These are phyloP conservation scores for Halichondria panicea DNA, from an alignment of 37 sponge, comb jelly and placozoan genomes.

Conservation along the genomic window DNA sequence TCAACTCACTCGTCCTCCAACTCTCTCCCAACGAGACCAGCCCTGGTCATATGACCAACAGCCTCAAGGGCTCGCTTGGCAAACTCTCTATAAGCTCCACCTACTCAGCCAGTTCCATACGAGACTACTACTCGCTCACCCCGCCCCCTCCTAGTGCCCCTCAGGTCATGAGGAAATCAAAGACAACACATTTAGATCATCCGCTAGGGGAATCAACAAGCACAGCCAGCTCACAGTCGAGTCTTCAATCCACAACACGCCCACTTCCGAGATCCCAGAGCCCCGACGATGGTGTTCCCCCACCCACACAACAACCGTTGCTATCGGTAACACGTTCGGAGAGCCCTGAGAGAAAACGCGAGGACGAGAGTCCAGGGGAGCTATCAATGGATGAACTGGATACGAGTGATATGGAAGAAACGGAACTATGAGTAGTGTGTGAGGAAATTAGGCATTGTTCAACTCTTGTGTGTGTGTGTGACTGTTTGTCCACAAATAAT, in stretches of 20 bases:
- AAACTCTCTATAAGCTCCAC: slow-evolving; percentile 8
- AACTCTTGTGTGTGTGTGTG: background rate
- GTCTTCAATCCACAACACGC: background rate
- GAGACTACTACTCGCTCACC: background rate
- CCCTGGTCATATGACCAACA: background rate
- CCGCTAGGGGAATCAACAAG: too few species aligned
- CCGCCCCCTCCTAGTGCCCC: background rate
- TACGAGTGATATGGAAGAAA: background rate
- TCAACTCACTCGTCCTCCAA: slow-evolving; percentile 21
- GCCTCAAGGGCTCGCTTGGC: background rate
- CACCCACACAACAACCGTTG: background rate
- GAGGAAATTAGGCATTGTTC: background rate
- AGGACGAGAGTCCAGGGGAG: background rate
- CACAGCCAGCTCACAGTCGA: background rate
- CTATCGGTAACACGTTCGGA: background rate
- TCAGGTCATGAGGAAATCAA: background rate
- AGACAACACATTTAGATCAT: too few species aligned
- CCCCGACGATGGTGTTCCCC: background rate
- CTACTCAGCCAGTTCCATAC: background rate
- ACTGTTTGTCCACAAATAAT: background rate
- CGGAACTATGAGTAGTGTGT: background rate
- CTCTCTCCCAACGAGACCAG: slow-evolving; percentile 24
- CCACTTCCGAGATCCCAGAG: background rate
- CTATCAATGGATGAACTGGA: slow-evolving; percentile 35
- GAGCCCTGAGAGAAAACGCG: background rate